phyloP scores from a whole-genome alignment of 30 jellyfish, hydroid and myxozoan genomes.

The Chrysaora quinquecirrha region DNA sequence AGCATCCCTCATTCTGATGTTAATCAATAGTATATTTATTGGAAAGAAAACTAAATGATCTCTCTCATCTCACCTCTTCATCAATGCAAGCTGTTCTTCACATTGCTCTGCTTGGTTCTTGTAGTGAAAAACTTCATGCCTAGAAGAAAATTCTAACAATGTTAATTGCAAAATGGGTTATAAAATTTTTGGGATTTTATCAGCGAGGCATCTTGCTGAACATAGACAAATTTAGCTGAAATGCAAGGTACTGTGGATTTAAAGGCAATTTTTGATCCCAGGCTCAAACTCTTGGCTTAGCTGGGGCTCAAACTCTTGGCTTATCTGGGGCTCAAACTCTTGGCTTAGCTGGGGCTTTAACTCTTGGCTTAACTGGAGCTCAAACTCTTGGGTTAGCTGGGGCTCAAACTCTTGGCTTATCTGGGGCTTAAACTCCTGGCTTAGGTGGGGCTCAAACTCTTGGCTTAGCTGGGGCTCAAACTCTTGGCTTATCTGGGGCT shows the following conservation, averaged over 20 bases:
- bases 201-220: background rate
- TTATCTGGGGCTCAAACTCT: background rate
- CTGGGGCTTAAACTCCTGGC: too few relatives aligned
- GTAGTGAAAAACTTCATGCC: constrained; percentile 38
- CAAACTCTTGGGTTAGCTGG: too few relatives aligned
- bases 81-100: constrained; percentile 34
- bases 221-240: background rate
- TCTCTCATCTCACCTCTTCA: constrained; percentile 45
- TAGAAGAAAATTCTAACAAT: background rate
- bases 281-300: background rate
- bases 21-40: too few relatives aligned
- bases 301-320: background rate
- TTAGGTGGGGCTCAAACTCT: too few relatives aligned
- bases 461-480: too few relatives aligned
- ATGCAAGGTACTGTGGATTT: background rate
- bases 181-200: background rate
- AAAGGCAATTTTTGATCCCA: background rate
- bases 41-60: too few relatives aligned
- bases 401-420: too few relatives aligned
- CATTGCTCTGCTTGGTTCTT: constrained; percentile 46
- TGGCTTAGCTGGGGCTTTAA: too few relatives aligned
- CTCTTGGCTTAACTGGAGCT: too few relatives aligned
- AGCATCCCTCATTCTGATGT: too few relatives aligned
- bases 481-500: too few relatives aligned
- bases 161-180: background rate